phyloP scores from a whole-genome alignment of 2,113 vertebrate species.

The Scopus umbretta region DNA sequence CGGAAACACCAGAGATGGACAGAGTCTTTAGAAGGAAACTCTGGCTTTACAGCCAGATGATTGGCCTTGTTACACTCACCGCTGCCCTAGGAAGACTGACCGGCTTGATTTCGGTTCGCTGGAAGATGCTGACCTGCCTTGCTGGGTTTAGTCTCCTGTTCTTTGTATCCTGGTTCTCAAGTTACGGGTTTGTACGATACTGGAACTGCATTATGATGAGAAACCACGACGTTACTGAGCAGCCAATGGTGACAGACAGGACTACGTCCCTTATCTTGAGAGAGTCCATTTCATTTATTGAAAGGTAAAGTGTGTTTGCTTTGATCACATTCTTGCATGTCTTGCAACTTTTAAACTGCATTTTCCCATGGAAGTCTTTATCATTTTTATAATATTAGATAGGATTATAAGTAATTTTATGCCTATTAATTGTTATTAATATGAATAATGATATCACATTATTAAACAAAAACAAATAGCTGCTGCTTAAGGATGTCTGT shows the following conservation, averaged over 20 bases:
- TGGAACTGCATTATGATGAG: conserved; percentile 94
- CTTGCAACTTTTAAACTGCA: neutral
- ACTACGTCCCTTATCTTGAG: conserved; percentile 65
- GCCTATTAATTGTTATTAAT: neutral
- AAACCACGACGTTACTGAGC: conserved; percentile 79
- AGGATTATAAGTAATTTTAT: neutral
- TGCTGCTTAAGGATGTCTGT: neutral
- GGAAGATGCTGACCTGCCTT: conserved; percentile 33
- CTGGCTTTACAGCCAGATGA: conserved; percentile 3
- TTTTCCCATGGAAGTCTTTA: neutral
- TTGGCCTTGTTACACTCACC: conserved; percentile 65
- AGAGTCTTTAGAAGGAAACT: conserved; percentile 53
- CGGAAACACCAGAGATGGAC: conserved; percentile 61
- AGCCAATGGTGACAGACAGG: conserved; percentile 79
- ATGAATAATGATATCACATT: neutral
- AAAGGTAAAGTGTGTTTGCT: conserved; percentile 69
- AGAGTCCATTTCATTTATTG: conserved; percentile 80
- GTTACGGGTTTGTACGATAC: conserved; percentile 68
- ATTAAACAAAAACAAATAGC: neutral
- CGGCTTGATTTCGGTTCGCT: conserved; percentile 47
- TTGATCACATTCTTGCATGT: neutral
- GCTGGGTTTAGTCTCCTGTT: conserved; percentile 30
- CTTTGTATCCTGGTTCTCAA: conserved; percentile 44
- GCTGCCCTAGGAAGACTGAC: conserved; percentile 51
- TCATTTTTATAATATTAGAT: neutral